These are phyloP conservation scores for Sebastes jordani DNA, from an alignment of 2,797 vertebrate species.

Conservation along the genomic window DNA sequence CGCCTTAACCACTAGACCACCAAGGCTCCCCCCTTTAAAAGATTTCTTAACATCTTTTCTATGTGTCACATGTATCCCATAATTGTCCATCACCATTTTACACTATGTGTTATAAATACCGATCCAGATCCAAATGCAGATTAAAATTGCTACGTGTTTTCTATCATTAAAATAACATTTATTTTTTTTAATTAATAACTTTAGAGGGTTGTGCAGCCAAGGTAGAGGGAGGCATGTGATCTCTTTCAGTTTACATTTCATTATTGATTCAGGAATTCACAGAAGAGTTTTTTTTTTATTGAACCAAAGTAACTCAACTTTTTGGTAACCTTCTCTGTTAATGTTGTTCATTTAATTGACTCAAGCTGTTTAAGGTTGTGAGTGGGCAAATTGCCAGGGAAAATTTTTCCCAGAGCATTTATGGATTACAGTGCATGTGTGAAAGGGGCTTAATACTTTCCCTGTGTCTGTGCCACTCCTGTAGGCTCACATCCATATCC, in stretches of 20 bases:
- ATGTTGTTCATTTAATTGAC: neutral
- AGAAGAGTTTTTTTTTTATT: no score
- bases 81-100: neutral
- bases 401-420: neutral
- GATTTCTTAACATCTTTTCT: neutral
- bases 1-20: neutral
- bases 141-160: neutral
- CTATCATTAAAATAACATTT: neutral
- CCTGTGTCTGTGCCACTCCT: constrained; percentile 11
- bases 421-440: constrained; percentile 37
- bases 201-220: neutral
- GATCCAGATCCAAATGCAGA: neutral
- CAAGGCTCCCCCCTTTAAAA: neutral
- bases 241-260: neutral
- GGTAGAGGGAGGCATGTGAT: neutral
- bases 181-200: neutral
- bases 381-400: neutral
- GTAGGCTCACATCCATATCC: neutral
- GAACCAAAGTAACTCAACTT: neutral
- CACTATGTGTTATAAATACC: neutral
- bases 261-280: neutral
- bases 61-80: neutral
- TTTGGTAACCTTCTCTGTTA: neutral
- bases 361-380: neutral
- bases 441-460: constrained; percentile 40